These are phyloP conservation scores for Holothuria glaberrima DNA, from an alignment of 35 echinoderm and acorn worm species.

Conservation along the genomic window DNA sequence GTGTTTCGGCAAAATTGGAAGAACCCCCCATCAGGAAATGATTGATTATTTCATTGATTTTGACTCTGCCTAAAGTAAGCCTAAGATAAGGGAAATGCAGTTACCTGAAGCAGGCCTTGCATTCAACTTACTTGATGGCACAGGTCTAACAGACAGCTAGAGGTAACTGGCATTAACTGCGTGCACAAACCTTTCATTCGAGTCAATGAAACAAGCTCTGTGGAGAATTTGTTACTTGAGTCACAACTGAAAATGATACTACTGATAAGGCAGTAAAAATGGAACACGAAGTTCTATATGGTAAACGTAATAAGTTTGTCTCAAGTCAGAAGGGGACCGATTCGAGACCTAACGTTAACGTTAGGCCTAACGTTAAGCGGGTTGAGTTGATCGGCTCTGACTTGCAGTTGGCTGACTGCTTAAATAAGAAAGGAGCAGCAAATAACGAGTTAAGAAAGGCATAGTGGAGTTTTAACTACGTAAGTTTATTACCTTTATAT, in stretches of 20 bases:
- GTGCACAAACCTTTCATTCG: conserved; percentile 1
- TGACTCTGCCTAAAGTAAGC: conserved; percentile 21
- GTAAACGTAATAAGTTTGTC: not conserved
- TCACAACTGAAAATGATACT: not conserved
- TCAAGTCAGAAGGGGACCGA: no score
- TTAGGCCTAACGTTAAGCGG: no score
- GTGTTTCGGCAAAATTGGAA: not conserved
- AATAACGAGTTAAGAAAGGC: not conserved
- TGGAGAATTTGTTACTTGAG: conserved; percentile 24
- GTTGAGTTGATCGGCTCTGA: not conserved
- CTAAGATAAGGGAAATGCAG: conserved; percentile 23
- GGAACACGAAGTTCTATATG: not conserved
- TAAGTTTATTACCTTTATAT: not conserved
- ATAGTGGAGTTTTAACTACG: conserved; percentile 11
- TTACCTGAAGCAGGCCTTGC: conserved; percentile 50
- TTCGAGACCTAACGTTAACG: no score
- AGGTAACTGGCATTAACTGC: conserved; percentile 34
- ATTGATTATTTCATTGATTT: conserved; percentile 27
- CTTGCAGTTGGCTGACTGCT: not conserved
- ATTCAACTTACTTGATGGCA: conserved; percentile 25
- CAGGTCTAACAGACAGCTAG: conserved; percentile 20
- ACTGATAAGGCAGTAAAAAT: not conserved
- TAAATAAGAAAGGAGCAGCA: conserved; percentile 19
- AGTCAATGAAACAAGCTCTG: conserved; percentile 33
- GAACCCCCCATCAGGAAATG: not conserved